Percentiles rank a stretch among this genome's conserved stretches.
Evolutionary conservation across 2,888 invertebrate species (phyloP).

Genomic region (Nephrotoma guestfalica): DNA sequence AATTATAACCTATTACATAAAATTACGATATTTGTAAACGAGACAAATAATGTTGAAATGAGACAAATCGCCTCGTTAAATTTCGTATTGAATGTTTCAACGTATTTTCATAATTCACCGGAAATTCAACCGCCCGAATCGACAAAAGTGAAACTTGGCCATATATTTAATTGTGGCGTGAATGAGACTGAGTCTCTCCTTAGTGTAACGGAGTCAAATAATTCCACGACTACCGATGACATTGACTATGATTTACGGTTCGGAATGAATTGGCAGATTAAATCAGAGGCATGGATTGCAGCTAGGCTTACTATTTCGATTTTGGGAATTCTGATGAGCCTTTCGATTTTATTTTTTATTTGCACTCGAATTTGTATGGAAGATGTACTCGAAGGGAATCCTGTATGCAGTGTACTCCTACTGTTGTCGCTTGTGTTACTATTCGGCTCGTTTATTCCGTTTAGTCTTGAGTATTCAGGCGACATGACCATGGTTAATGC

Average conservation of each 20-base stretch:
- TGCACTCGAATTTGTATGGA: conserved; percentile 45
- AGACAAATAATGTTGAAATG: conserved; percentile 14
- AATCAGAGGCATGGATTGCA: conserved; percentile 40
- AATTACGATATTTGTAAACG: conserved; percentile 12
- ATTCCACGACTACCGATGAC: not conserved
- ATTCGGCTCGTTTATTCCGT: conserved; percentile 36
- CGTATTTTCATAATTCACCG: conserved; percentile 25
- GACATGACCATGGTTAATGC: conserved; percentile 30
- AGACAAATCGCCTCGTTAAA: conserved; percentile 29
- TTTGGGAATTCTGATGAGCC: conserved; percentile 46
- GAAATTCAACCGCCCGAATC: not conserved
- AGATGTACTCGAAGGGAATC: conserved; percentile 53
- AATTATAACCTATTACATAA: conserved; percentile 7
- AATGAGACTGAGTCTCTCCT: conserved; percentile 19
- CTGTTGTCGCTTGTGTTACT: conserved; percentile 34
- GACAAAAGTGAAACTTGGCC: conserved; percentile 28
- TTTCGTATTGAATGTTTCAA: conserved; percentile 28
- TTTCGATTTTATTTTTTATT: conserved; percentile 50
- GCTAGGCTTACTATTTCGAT: conserved; percentile 49
- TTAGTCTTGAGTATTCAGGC: conserved; percentile 34
- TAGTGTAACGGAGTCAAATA: conserved; percentile 21
- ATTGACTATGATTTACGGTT: conserved; percentile 23
- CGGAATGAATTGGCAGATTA: conserved; percentile 32
- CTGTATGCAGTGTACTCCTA: conserved; percentile 36
- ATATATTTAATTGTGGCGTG: conserved; percentile 25